A percentile compares a stretch with the other conserved stretches of the same genome.
Evolutionary conservation across 2,797 vertebrate species (phyloP).

Genomic region (Gallinago solitaria): DNA sequence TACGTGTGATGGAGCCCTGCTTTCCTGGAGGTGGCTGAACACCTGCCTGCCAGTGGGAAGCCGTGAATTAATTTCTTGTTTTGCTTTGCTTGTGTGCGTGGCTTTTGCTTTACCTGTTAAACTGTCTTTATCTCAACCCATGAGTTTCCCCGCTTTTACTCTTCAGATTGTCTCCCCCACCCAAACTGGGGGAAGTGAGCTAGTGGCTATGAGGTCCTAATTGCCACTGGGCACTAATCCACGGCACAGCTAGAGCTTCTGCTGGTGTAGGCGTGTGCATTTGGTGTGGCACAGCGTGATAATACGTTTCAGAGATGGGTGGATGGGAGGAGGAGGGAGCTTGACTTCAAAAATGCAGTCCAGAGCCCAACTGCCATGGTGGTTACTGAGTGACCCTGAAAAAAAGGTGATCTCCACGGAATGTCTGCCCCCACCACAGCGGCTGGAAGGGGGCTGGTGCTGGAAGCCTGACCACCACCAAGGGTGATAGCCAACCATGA

Average conservation of each 20-base stretch:
- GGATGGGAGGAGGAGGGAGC: background rate
- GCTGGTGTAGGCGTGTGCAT: accelerated
- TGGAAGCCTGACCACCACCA: background rate
- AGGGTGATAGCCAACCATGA: background rate
- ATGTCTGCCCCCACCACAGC: background rate
- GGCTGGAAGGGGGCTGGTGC: too few relatives aligned
- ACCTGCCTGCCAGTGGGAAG: background rate
- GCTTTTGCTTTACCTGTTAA: background rate
- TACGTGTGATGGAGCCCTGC: background rate
- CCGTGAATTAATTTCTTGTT: background rate
- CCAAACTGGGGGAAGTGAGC: background rate
- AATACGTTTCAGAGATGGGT: background rate
- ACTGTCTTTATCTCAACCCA: background rate
- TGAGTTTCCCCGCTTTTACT: background rate
- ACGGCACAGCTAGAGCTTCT: background rate
- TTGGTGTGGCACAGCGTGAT: accelerated
- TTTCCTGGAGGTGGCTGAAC: background rate
- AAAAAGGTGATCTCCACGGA: background rate
- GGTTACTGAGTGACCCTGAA: background rate
- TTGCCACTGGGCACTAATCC: background rate
- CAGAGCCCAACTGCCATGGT: background rate
- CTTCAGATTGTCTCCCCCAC: background rate
- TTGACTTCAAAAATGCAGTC: accelerated
- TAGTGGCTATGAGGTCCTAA: background rate
- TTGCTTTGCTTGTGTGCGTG: background rate